Base-by-base conservation (phyloP, 2,888 invertebrate genomes). In the Choreutis nemorana region DNA sequence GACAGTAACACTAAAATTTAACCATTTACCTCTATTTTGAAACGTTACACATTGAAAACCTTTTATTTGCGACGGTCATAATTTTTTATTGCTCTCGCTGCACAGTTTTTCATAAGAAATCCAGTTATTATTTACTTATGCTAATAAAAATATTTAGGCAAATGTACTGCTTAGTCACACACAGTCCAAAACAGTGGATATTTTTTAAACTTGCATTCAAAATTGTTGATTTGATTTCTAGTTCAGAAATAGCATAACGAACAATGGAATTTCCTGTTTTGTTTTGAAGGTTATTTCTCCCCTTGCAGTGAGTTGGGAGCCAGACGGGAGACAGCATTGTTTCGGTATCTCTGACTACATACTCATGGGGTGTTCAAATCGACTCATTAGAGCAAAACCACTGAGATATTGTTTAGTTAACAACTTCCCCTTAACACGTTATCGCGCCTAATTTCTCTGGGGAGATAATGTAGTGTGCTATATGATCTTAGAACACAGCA, bases 211-310 rank as follows among this genome's bases (percentile, higher is more conserved):
- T n/a, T n/a, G n/a, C n/a, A n/a, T n/a, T n/a, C n/a, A n/a, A n/a
- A n/a, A n/a, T n/a, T n/a, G n/a, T n/a, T n/a, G n/a, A n/a, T n/a
- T 26, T 25, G 32, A 31, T 33, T 29, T 33, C 33, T 29, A 48
- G 42, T 43, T 43, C 55, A 58, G 61, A 62, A 62, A 60, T 55
- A n/a, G n/a, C n/a, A n/a, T n/a, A n/a, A 55, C 57, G 54, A 54
- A 64, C 60, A 60, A 56, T 53, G 55, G 58, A 52, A 62, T 65
- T 64, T 52, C 61, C 53, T 55, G 66, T 66, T 68, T 63, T 60
- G 65, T 65, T 63, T 58, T 53, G 52, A 57, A 55, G 54, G 43
- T 46, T 53, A 53, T 61, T 58, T 64, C 70, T 67, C 67, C 67
- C 57, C 44, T 39, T 45, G 44, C 55, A 53, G 57, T 53, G 56